A percentile compares a stretch with the other conserved stretches of the same genome.
These are phyloP conservation scores for Campaea margaritaria DNA, from an alignment of 2,888 invertebrate genomes.

Conservation along the genomic window DNA sequence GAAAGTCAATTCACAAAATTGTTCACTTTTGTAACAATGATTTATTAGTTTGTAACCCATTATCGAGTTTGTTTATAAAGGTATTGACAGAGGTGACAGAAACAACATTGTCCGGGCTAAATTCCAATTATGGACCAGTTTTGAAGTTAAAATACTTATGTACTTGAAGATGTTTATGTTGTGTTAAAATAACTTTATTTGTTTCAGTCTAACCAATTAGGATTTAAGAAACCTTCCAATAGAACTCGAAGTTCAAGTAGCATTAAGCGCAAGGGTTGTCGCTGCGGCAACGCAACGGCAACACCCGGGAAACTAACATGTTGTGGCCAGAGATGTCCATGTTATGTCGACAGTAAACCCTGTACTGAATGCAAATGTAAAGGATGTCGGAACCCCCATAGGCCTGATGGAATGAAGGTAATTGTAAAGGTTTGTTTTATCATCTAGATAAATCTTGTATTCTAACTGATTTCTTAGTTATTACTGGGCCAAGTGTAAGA, in stretches of 20 bases:
- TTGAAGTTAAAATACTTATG: too few species aligned
- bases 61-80: too few species aligned
- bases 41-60: too few species aligned
- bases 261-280: constrained; percentile 90
- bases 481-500: too few species aligned
- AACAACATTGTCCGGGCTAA: too few species aligned
- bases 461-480: too few species aligned
- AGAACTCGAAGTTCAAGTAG: constrained; percentile 74
- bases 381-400: constrained; percentile 96
- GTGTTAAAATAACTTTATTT: background rate
- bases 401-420: constrained; percentile 92
- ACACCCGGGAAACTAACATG: constrained; percentile 96
- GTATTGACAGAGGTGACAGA: too few species aligned
- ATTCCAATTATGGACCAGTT: too few species aligned
- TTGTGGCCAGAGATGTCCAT: constrained; percentile 97
- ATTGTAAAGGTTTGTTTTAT: background rate
- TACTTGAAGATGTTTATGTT: background rate
- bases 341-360: constrained; percentile 95
- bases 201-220: constrained; percentile 72
- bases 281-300: constrained; percentile 96
- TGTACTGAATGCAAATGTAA: constrained; percentile 96
- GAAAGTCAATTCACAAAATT: too few species aligned
- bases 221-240: constrained; percentile 81
- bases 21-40: too few species aligned
- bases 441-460: too few species aligned